Evolutionary conservation across 2,888 invertebrate genomes (phyloP), one percentile per base, ranked within the genome.

Genomic region (Kuschelorhynchus macadamiae): DNA sequence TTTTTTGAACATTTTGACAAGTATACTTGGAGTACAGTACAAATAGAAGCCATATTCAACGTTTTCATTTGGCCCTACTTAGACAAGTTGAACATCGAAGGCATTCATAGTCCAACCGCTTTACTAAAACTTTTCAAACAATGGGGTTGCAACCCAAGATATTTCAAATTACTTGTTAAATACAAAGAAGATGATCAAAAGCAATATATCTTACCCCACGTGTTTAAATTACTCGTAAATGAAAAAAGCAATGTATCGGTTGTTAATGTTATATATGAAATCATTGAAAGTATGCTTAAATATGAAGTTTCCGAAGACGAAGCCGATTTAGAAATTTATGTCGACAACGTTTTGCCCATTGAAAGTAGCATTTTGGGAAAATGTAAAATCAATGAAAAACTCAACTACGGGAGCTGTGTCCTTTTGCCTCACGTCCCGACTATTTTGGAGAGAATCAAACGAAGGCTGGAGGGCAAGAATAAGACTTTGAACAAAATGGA

Each of bases 81-180:
- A 62, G 86, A 88, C 9, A 93, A 92, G 78, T 82, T 97, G 12
- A 89, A 91, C 0, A 85, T 88, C 47, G 96, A 97, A 80, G 92
- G 94, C 8, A 89, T 95, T 60, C 91, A 93, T 76, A 91, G 90
- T 74, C 95, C 96, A 0, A 95, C 96, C 0, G 88, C 91, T 1
- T 84, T 97, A 56, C 82, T 97, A 14, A 93, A 91, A 80, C 83
- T 97, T n/a, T 86, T 97, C 16, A 85, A 89, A 21, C 85, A 87
- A 0, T 97, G 96, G 95, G 91, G 93, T 71, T 88, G 89, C 59
- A 91, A 93, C 82, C 91, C 94, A 0, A 88, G 92, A 82, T 93
- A 92, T 78, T 94, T 92, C 79, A 79, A 86, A 18, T 84, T 95
- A 42, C 84, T 97, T 20, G 88, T 89, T 1, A 91, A 91, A 75